These are phyloP conservation scores for Eurytoma californica DNA, from an alignment of 2,888 invertebrate species.

Conservation along the genomic window DNA sequence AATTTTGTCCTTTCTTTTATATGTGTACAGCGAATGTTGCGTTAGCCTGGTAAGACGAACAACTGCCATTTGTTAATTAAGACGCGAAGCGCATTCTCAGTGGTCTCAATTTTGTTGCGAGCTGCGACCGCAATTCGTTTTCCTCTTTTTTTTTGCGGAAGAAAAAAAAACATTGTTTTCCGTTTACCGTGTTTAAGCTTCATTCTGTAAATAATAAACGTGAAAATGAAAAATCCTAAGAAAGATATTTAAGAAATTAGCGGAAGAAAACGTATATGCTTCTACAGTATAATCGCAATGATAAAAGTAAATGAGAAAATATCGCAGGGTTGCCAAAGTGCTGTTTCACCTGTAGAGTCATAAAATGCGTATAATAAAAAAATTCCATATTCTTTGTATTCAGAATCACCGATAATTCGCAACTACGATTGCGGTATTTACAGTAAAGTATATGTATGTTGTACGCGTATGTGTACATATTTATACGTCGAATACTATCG, in stretches of 20 bases:
- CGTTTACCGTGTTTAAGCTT: too few relatives aligned
- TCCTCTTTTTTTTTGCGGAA: not conserved
- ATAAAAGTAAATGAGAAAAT: conserved; percentile 27
- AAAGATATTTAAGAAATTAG: conserved; percentile 27
- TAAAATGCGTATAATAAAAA: conserved; percentile 32
- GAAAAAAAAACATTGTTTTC: too few relatives aligned
- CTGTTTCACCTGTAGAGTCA: conserved; percentile 46
- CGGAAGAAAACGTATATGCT: conserved; percentile 35
- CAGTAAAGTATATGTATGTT: too few relatives aligned
- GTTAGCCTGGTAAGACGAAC: conserved; percentile 39
- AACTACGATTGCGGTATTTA: not conserved
- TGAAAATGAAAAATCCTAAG: conserved; percentile 23
- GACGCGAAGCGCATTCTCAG: too few relatives aligned
- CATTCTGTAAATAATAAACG: conserved; percentile 48
- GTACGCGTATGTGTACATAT: too few relatives aligned
- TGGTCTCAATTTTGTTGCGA: too few relatives aligned
- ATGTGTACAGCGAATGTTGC: conserved; percentile 3
- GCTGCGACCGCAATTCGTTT: not conserved
- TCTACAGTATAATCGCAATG: conserved; percentile 34
- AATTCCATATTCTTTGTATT: conserved; percentile 41
- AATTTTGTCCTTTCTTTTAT: not conserved
- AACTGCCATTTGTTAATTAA: conserved; percentile 49
- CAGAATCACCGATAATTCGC: conserved; percentile 10
- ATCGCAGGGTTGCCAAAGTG: conserved; percentile 40
- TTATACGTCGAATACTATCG: too few relatives aligned